Evolutionary conservation across 2,888 invertebrate genomes (phyloP).

Genomic region (Oligia strigilis): DNA sequence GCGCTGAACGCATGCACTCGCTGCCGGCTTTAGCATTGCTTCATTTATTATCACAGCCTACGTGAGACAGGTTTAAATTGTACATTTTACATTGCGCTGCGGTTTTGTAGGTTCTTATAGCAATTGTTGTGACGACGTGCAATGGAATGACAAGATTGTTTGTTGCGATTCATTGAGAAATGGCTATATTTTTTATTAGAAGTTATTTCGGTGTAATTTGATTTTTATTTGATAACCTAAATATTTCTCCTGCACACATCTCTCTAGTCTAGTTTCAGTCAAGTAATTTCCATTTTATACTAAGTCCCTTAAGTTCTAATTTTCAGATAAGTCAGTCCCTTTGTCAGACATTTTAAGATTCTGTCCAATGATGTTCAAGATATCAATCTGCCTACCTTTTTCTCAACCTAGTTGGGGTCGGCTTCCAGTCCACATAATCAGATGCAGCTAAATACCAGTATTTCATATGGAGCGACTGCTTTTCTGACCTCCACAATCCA

Average conservation of each 20-base stretch:
- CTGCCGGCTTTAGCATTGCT: conserved; percentile 49
- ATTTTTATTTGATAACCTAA: neutral
- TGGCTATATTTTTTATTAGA: neutral
- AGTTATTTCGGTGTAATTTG: neutral
- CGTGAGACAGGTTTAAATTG: conserved; percentile 53
- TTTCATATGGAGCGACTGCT: no score
- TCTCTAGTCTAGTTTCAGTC: neutral
- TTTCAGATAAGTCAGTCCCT: neutral
- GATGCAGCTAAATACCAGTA: no score
- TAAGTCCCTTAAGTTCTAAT: neutral
- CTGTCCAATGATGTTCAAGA: neutral
- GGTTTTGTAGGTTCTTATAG: conserved; percentile 2
- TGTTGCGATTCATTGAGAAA: no score
- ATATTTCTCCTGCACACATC: neutral
- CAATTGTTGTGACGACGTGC: neutral
- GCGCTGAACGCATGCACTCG: conserved; percentile 14
- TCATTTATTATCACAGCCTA: conserved; percentile 63
- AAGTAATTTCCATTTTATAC: neutral
- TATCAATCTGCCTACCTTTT: no score
- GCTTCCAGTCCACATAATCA: no score
- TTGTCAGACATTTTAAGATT: neutral
- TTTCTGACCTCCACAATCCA: no score
- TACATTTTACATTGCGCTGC: conserved; percentile 33
- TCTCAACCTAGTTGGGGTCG: no score
- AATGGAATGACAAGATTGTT: neutral